These are phyloP conservation scores for Agrotis clavis DNA, from an alignment of 2,888 invertebrate genomes.

Conservation along the genomic window DNA sequence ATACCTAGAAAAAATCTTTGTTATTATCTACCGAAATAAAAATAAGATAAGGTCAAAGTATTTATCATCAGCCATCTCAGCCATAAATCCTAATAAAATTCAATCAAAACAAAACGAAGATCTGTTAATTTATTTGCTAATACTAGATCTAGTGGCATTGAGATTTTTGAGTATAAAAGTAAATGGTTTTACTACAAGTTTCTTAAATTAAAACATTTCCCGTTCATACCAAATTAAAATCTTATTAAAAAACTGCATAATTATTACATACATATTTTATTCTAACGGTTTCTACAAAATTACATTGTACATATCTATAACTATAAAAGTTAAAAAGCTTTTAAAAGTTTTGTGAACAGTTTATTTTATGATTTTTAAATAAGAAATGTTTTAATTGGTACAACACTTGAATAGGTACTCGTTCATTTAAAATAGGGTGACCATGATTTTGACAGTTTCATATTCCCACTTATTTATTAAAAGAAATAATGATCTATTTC, in stretches of 20 bases:
- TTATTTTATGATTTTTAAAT: conserved; percentile 30
- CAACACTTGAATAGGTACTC: not conserved
- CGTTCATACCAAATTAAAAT: too few relatives aligned
- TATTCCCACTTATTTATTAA: too few relatives aligned
- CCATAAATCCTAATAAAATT: conserved; percentile 25
- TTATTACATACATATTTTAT: conserved; percentile 46
- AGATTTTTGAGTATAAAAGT: conserved; percentile 41
- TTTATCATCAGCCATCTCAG: not conserved
- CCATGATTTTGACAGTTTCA: not conserved
- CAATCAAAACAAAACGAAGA: conserved; percentile 11
- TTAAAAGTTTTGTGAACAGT: conserved; percentile 14
- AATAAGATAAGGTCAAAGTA: not conserved
- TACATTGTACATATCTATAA: conserved; percentile 10
- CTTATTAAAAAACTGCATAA: conserved; percentile 14
- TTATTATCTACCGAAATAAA: not conserved
- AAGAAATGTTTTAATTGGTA: conserved; percentile 37
- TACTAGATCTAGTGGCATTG: conserved; percentile 15
- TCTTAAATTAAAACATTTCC: conserved; percentile 45
- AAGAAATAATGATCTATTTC: too few relatives aligned
- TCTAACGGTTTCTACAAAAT: conserved; percentile 41
- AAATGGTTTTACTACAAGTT: conserved; percentile 43
- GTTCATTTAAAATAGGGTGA: conserved; percentile 7
- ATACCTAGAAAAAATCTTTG: too few relatives aligned
- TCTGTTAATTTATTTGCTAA: conserved; percentile 24
- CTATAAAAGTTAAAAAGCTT: conserved; percentile 32